Conservation (phyloP, 2,797 vertebrate genomes). For the Cryptoprocta ferox region DNA sequence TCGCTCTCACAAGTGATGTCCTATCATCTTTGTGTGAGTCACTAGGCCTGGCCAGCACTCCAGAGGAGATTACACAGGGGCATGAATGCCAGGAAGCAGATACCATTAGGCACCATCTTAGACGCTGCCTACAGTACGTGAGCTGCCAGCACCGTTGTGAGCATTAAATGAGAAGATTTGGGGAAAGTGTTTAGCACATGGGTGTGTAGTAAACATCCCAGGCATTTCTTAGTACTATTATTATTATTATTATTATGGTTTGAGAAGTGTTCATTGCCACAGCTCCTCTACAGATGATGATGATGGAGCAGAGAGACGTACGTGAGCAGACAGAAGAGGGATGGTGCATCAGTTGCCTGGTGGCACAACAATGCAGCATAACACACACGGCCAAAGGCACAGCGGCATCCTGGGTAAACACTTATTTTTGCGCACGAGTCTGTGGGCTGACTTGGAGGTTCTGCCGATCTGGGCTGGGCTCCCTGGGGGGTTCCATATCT, state of each 20-base stretch:
- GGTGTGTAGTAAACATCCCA: background rate
- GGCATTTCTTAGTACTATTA: background rate
- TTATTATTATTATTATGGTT: background rate
- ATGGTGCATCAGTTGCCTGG: background rate
- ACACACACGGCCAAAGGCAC: background rate
- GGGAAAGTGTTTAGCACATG: background rate
- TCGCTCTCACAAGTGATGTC: background rate
- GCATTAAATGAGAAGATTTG: background rate
- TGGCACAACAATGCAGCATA: background rate
- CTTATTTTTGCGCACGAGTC: background rate
- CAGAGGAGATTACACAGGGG: background rate
- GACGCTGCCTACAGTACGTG: background rate
- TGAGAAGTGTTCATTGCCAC: background rate
- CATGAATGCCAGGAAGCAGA: background rate
- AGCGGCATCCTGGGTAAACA: background rate
- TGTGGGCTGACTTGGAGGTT: background rate
- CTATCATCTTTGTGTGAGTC: background rate
- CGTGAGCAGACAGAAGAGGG: background rate
- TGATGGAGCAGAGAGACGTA: background rate
- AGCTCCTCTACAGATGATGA: background rate
- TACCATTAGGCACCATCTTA: accelerated
- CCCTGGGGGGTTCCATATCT: background rate
- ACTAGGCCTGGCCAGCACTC: background rate
- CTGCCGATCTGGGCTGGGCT: background rate
- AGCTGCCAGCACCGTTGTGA: background rate